Base-by-base conservation (phyloP, 2,888 invertebrate genomes). In the Pheosia gnoma region DNA sequence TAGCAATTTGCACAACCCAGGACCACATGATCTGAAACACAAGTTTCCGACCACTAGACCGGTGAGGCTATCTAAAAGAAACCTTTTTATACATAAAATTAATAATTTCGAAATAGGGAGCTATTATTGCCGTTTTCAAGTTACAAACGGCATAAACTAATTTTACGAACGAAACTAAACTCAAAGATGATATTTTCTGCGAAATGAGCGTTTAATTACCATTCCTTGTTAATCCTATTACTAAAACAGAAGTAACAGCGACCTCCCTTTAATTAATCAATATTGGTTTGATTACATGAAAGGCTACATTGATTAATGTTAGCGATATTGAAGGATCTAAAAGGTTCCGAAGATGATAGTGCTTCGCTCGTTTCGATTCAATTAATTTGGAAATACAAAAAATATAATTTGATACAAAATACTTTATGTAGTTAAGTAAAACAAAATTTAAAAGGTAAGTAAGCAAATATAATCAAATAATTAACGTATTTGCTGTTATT, bases 251-350 rank as follows among this genome's bases (percentile, higher is more conserved):
- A 45, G 9, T 52, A 38, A 43, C 11, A 55, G 13, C 39, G 11
- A 13, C 54, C 52, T 57, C 62, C 25, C 39, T 53, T 6, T 62
- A 38, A 67, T 71, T 60, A 67, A 71, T 71, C 69, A 74, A 65
- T 66, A 60, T 54, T 6, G 52, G 41, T 56, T 41, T 39, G 56
- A 56, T 66, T 59, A 58, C 68, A 73, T 60, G 63, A 58, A 58
- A 66, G 67, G 56, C 62, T 61, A 59, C 61, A 70, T 75, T 72
- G 65, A 74, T 71, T 69, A 74, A 74, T 71, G 65, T 63, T 52
- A 64, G 39, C 56, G 59, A 47, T 62, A 59, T 59, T 70, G 62
- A 71, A 73, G 60, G 67, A 57, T 65, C 49, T 63, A 37, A 71
- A 60, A 41, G 53, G 13, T 56, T 49, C 61, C 58, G 45, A 36